A percentile compares a stretch with the other conserved stretches of the same genome.
Conservation (phyloP, 2,113 vertebrate genomes). For the Anolis carolinensis region DNA sequence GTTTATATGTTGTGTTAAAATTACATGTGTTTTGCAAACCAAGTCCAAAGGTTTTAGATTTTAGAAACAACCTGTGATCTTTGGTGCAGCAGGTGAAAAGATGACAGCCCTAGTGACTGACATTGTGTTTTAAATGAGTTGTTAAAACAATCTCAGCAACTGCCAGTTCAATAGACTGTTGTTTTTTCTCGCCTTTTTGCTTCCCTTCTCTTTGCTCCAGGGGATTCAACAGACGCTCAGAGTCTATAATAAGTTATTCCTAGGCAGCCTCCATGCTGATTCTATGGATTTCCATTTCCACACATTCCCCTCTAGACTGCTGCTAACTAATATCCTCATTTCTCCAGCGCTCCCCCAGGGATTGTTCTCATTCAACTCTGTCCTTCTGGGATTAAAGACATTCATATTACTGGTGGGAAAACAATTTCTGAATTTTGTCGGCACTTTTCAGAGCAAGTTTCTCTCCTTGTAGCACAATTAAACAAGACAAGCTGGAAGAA, state of each 20-base stretch:
- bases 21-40: not conserved
- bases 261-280: slow-evolving; percentile 49
- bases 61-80: not conserved
- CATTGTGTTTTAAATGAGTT: not conserved
- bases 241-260: slow-evolving; percentile 60
- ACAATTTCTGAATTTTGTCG: slow-evolving; percentile 43
- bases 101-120: not conserved
- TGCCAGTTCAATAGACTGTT: slow-evolving; percentile 19
- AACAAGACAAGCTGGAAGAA: slow-evolving; percentile 10
- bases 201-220: slow-evolving; percentile 49
- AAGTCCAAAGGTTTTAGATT: not conserved
- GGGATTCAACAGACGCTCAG: not conserved
- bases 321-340: slow-evolving; percentile 65
- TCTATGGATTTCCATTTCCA: slow-evolving; percentile 62
- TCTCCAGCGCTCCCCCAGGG: slow-evolving; percentile 57
- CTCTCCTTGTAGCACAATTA: slow-evolving; percentile 14
- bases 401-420: slow-evolving; percentile 45
- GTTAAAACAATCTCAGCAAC: slow-evolving; percentile 36
- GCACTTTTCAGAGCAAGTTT: not conserved
- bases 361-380: slow-evolving; percentile 39
- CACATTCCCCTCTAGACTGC: slow-evolving; percentile 61
- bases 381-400: slow-evolving; percentile 49
- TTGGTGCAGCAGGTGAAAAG: not conserved
- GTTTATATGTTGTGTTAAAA: not conserved
- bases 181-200: slow-evolving; percentile 38